These are phyloP conservation scores for Drosophila tsacasi DNA, from an alignment of 1,140 invertebrate species.

Conservation along the genomic window DNA sequence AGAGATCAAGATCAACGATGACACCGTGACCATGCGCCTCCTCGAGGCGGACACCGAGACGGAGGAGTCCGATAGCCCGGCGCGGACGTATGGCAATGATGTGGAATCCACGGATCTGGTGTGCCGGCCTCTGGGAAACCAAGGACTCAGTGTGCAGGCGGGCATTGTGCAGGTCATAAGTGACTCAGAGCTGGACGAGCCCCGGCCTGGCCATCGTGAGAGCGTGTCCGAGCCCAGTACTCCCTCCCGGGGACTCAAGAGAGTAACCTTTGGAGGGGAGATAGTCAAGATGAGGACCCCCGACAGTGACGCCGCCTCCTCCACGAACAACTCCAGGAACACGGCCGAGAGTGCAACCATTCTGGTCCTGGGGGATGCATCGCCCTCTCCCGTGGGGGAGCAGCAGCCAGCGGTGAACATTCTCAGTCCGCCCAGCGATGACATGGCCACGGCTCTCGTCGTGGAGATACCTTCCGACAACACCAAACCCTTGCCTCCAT, in stretches of 20 bases:
- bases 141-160: conserved; percentile 30
- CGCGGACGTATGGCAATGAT: conserved; percentile 1
- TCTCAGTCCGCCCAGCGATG: not conserved
- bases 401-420: not conserved
- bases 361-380: not conserved
- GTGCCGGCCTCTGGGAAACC: conserved; percentile 48
- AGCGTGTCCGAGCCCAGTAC: conserved; percentile 50
- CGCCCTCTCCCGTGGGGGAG: conserved; percentile 5
- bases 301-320: conserved; percentile 89
- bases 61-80: conserved; percentile 70
- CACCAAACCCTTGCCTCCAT: conserved; percentile 65
- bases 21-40: conserved; percentile 92
- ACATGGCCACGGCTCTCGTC: conserved; percentile 52
- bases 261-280: conserved; percentile 93
- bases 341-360: not conserved
- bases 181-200: conserved; percentile 87
- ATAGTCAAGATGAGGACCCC: conserved; percentile 93
- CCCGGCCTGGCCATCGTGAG: conserved; percentile 22
- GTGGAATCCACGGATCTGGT: conserved; percentile 84
- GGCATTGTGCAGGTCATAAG: conserved; percentile 87
- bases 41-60: conserved; percentile 88
- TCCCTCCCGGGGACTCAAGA: conserved; percentile 86
- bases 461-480: conserved; percentile 79
- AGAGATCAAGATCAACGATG: conserved; percentile 91
- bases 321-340: conserved; percentile 58